Evolutionary conservation across 1,140 invertebrate species (phyloP).

Genomic region (Druon quercuslanigerum): DNA sequence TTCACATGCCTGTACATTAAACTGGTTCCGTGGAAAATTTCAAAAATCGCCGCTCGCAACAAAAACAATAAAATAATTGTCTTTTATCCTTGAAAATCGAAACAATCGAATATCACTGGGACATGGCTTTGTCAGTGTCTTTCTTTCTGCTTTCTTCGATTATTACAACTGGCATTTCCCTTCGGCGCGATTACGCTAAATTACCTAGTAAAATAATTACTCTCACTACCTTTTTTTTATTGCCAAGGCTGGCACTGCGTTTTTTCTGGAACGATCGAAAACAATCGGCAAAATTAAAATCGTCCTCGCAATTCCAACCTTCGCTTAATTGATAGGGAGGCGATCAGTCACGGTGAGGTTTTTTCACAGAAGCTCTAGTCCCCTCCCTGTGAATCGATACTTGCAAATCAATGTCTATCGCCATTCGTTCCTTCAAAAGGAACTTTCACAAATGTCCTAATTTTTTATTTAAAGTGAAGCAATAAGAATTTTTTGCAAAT

Average conservation of each 20-base stretch:
- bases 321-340: background rate
- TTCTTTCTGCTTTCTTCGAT: constrained; percentile 36
- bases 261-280: background rate
- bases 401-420: too few relatives aligned
- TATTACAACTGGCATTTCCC: constrained; percentile 75
- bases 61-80: constrained; percentile 39
- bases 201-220: constrained; percentile 69
- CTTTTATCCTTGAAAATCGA: constrained; percentile 44
- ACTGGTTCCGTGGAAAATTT: constrained; percentile 34
- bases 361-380: too few relatives aligned
- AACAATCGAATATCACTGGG: constrained; percentile 59
- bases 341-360: background rate
- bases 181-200: constrained; percentile 64
- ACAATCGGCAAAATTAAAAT: constrained; percentile 25
- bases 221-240: constrained; percentile 67
- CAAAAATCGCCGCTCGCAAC: constrained; percentile 32
- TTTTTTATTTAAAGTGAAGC: background rate
- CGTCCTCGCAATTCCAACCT: constrained; percentile 30
- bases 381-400: too few relatives aligned
- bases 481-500: constrained; percentile 16
- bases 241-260: constrained; percentile 40
- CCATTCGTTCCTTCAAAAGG: too few relatives aligned
- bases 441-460: background rate
- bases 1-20: constrained; percentile 30
- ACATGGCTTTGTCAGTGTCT: constrained; percentile 44